Conservation (phyloP, 1,140 invertebrate species). For the Belonocnema kinseyi region DNA sequence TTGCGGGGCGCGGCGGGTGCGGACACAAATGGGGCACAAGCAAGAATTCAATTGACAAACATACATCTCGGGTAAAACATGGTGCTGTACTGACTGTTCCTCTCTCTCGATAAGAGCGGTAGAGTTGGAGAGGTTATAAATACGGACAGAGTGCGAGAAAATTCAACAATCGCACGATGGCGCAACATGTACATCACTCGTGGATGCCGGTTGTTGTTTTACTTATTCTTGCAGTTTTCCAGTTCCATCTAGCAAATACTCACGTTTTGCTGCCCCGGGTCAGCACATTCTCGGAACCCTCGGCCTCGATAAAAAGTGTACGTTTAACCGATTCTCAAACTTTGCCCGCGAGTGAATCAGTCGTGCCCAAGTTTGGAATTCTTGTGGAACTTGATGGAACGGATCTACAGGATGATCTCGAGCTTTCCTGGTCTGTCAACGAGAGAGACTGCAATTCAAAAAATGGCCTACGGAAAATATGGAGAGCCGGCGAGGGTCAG, state of each 20-base stretch:
- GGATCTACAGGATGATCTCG: slow-evolving; percentile 49
- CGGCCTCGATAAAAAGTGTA: slow-evolving; percentile 46
- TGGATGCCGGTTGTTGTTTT: slow-evolving; percentile 63
- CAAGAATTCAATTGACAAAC: too few species aligned
- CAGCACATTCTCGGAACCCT: slow-evolving; percentile 34
- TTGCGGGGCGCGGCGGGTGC: too few species aligned
- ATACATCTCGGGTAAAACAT: too few species aligned
- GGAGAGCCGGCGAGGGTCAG: slow-evolving; percentile 39
- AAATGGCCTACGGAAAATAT: slow-evolving; percentile 46
- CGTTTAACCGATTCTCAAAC: slow-evolving; percentile 33
- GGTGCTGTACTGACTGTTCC: too few species aligned
- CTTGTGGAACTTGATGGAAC: slow-evolving; percentile 51
- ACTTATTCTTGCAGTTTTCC: slow-evolving; percentile 58
- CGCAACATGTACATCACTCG: slow-evolving; percentile 67
- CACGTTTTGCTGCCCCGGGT: slow-evolving; percentile 38
- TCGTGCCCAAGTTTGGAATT: slow-evolving; percentile 30
- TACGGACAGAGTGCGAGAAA: slow-evolving; percentile 44
- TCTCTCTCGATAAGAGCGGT: too few species aligned
- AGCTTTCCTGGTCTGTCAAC: slow-evolving; percentile 54
- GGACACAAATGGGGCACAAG: too few species aligned
- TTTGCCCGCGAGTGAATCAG: neutral
- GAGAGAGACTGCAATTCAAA: slow-evolving; percentile 39
- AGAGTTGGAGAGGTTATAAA: slow-evolving; percentile 60
- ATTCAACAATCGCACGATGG: slow-evolving; percentile 65
- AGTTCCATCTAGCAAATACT: slow-evolving; percentile 58